Evolutionary conservation across 92 coral and sea anemone genomes (phyloP).

Genomic region (Porites cylindrica): DNA sequence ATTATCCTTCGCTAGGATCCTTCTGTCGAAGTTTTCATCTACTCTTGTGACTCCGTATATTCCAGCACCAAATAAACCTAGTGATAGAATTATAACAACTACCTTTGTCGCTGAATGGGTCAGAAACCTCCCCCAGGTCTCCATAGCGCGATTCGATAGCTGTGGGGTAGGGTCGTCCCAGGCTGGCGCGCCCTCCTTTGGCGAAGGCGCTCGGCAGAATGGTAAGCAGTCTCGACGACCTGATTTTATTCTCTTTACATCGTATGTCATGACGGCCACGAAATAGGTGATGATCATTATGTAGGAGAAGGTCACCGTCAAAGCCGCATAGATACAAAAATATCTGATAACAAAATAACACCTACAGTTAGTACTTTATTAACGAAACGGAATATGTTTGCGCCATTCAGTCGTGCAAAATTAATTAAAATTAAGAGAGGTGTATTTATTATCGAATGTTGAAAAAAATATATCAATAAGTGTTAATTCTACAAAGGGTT

Average conservation of each 20-base stretch:
- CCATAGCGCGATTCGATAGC: slow-evolving; percentile 66
- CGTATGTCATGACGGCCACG: slow-evolving; percentile 84
- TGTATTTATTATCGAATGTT: too few species aligned
- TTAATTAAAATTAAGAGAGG: too few species aligned
- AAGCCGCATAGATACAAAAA: slow-evolving; percentile 88
- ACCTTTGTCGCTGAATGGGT: slow-evolving; percentile 59
- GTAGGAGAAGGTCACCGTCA: slow-evolving; percentile 75
- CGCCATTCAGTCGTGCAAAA: too few species aligned
- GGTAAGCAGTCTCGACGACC: slow-evolving; percentile 89
- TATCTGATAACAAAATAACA: slow-evolving; percentile 33
- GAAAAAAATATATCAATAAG: too few species aligned
- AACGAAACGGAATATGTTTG: too few species aligned
- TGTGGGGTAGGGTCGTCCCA: slow-evolving; percentile 74
- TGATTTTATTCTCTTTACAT: slow-evolving; percentile 79
- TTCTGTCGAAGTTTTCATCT: slow-evolving; percentile 80
- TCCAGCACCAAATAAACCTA: slow-evolving; percentile 70
- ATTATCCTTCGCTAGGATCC: slow-evolving; percentile 82
- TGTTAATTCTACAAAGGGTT: too few species aligned
- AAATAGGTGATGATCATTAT: slow-evolving; percentile 83
- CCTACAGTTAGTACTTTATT: neutral
- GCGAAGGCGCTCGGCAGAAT: slow-evolving; percentile 54
- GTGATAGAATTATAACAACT: slow-evolving; percentile 59
- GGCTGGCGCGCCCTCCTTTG: slow-evolving; percentile 61
- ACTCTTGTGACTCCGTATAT: slow-evolving; percentile 78
- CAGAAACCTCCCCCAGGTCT: slow-evolving; percentile 69